Base-by-base conservation (phyloP, 2,888 invertebrate genomes). In the Drosophila paracracens region DNA sequence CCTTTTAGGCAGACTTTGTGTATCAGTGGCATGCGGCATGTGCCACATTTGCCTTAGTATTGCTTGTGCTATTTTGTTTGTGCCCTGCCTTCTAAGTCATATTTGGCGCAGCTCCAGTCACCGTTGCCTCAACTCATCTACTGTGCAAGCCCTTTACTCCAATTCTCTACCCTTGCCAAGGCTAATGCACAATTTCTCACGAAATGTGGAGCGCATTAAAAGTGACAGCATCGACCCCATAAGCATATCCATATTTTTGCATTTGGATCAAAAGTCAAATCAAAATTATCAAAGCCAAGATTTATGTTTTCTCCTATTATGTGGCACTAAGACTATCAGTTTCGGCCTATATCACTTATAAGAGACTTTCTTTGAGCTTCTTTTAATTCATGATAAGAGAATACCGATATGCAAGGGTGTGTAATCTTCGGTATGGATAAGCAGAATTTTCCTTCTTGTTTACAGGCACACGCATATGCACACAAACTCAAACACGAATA, bases 41-140 rank as follows among this genome's bases (percentile, higher is more conserved):
- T 80, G 71, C 64, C 73, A 70, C 73, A 57, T 83, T 86, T 67
- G 73, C 79, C 58, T 73, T 72, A 40, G 43, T 74, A 71, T 57
- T 56, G 86, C 64, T 63, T 68, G 51, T 43, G 56, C 67, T 62
- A 36, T 76, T 58, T 64, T 33, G 61, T 77, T 74, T 69, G 74
- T 70, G 71, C 66, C 54, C 58, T 67, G 68, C 76, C 66, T 76
- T 72, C 57, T 62, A 58, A 76, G 71, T 71, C 74, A 69, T 59
- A 74, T 87, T 67, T 70, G 72, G 67, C 69, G 69, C 87, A 75
- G 62, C 65, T 81, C 75, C 89, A 86, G 68, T 53, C 59, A 48
- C 33, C 33, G 60, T 61, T 48, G 56, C 36, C 63, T 60, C 46
- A 35, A 46, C 51, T 62, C 48, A 65, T 31, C 31, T 62, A n/a